Conservation (phyloP, 2,888 invertebrate species). For the Marronus borbonicus region DNA sequence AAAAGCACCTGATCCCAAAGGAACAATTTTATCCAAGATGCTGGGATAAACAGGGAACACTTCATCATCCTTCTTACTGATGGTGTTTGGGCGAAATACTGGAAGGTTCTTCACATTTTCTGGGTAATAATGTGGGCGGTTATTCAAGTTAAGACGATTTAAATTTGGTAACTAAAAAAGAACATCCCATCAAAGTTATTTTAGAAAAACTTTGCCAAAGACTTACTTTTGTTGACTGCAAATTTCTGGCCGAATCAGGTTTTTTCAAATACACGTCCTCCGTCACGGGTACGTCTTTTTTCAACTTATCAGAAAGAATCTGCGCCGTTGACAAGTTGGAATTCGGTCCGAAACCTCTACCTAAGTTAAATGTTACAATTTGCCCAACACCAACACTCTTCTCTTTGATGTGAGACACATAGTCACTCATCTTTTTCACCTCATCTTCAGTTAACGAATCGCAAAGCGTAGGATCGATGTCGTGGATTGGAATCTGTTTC, state of each 20-base stretch:
- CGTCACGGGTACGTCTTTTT: conserved; percentile 61
- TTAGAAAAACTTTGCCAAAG: not conserved
- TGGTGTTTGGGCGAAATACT: conserved; percentile 37
- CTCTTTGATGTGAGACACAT: conserved; percentile 68
- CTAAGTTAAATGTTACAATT: conserved; percentile 61
- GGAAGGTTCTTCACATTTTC: conserved; percentile 48
- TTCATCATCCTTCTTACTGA: conserved; percentile 42
- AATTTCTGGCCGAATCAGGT: conserved; percentile 54
- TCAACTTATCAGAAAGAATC: conserved; percentile 61
- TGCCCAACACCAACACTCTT: conserved; percentile 68
- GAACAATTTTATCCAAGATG: conserved; percentile 45
- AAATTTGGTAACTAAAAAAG: conserved; percentile 21
- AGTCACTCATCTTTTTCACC: conserved; percentile 68
- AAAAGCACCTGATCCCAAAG: conserved; percentile 41
- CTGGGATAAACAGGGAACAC: conserved; percentile 47
- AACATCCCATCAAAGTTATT: not conserved
- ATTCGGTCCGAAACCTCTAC: conserved; percentile 46
- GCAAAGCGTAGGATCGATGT: conserved; percentile 79
- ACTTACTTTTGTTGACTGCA: conserved; percentile 47
- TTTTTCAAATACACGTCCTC: conserved; percentile 64
- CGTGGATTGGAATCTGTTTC: conserved; percentile 89
- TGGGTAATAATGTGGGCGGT: conserved; percentile 25
- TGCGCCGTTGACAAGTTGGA: conserved; percentile 52
- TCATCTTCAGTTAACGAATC: conserved; percentile 72
- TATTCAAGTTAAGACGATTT: conserved; percentile 40